These are phyloP conservation scores for Melanotaenia nigrans DNA, from an alignment of 2,797 vertebrate species.

Conservation along the genomic window DNA sequence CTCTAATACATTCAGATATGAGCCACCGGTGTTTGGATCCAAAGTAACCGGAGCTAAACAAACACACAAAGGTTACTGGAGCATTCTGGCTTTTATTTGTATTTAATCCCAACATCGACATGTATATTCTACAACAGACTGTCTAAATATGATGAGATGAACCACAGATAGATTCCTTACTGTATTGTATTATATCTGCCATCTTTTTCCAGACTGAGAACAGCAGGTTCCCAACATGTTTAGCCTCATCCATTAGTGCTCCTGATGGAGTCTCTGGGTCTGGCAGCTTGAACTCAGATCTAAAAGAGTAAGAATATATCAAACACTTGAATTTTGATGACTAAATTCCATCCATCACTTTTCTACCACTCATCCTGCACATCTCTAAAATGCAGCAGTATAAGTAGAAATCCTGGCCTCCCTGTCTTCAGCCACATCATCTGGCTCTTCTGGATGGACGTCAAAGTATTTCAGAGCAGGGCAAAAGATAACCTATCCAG, in stretches of 20 bases:
- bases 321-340: not conserved
- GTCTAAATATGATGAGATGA: fast-evolving
- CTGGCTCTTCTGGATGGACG: no score
- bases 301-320: conserved; percentile 9
- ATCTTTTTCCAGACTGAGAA: conserved; percentile 52
- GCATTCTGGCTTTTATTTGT: not conserved
- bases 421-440: no score
- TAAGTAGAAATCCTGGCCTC: no score
- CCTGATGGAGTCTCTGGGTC: conserved; percentile 27
- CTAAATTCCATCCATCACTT: not conserved
- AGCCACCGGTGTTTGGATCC: conserved; percentile 6
- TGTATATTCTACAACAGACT: not conserved
- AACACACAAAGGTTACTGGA: not conserved
- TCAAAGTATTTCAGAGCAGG: no score
- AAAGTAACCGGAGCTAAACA: conserved; percentile 47
- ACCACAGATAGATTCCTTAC: conserved; percentile 34
- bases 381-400: no score
- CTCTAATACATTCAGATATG: fast-evolving
- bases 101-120: not conserved
- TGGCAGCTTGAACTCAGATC: conserved; percentile 12
- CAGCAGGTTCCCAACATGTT: conserved; percentile 47
- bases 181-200: conserved; percentile 29
- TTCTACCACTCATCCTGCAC: no score
- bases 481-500: no score
- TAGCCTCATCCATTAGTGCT: conserved; percentile 36